Base-by-base conservation (phyloP, 2,113 vertebrate genomes). In the Seriola dumerili region DNA sequence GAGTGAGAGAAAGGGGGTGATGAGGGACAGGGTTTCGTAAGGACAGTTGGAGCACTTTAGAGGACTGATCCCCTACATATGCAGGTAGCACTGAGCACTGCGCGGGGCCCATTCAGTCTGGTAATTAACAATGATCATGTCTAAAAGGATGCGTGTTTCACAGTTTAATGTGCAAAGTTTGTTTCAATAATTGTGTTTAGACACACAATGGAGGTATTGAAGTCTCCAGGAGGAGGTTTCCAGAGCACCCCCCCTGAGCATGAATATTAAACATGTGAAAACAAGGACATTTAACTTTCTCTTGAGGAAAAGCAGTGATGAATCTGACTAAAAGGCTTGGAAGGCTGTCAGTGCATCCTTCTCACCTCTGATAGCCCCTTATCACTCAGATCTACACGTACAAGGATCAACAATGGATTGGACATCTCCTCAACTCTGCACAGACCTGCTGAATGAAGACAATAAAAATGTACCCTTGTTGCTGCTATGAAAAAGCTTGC, bases 21-120 rank as follows among this genome's bases (percentile, higher is more conserved):
- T 70, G 65, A 77, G 76, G 91, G 90, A 81, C 87, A 85, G 88
- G 93, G 93, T 93, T 94, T 90, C 76, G 57, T 93, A 88, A 94
- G 93, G 93, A 95, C 93, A 95, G 93, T 94, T 92, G 84, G 84
- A 70, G 80, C 71, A 88, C 80, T 91, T 91, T 59, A 88, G 86
- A 91, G 76, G 65, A 93, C 63, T 71, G 83, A 80, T 89, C 69
- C 71, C 55, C 75, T 36, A 36, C 78, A 85, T 83, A 86, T 81
- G 72, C 78, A 93, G 91, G 89, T 89, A 92, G 76, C 59, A 67
- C 29, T 36, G 58, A 81, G 77, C 12, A 0, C 68, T 38, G 59
- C 59, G 34, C 78, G 32, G n/a, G 66, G 52, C 57, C 67, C 78
- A 61, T 84, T 83, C 83, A 81, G 55, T 66, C 59, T 58, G 52